These are phyloP conservation scores for Saguinus imperator DNA, from an alignment of 2,113 vertebrate species.

Conservation along the genomic window DNA sequence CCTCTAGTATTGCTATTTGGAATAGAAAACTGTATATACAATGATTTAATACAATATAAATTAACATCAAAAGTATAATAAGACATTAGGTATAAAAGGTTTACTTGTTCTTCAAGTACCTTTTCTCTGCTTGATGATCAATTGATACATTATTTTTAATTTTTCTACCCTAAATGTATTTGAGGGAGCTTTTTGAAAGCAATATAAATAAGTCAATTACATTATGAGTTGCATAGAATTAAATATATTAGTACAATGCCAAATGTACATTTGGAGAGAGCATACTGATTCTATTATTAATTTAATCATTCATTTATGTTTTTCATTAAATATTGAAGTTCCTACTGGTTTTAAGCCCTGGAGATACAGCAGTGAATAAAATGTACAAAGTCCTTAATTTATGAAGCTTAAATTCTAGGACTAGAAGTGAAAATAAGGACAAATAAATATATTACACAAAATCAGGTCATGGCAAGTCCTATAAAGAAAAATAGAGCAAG, in stretches of 20 bases:
- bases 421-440: background rate
- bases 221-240: background rate
- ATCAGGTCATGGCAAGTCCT: background rate
- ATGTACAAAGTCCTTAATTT: background rate
- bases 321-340: background rate
- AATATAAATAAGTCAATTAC: background rate
- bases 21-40: background rate
- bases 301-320: background rate
- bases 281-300: background rate
- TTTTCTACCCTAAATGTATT: conserved; percentile 19
- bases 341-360: background rate
- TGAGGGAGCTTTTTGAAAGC: background rate
- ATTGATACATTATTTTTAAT: background rate
- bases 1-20: background rate
- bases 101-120: background rate
- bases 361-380: background rate
- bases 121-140: background rate
- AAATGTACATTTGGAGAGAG: background rate
- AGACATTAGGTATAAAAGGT: background rate
- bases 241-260: background rate
- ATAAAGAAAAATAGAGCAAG: background rate
- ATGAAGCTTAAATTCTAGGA: background rate
- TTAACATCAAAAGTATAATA: background rate
- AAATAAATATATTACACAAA: background rate
- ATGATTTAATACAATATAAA: background rate